phyloP scores from a whole-genome alignment of 2,113 vertebrate species.

The Syngnathus floridae region DNA sequence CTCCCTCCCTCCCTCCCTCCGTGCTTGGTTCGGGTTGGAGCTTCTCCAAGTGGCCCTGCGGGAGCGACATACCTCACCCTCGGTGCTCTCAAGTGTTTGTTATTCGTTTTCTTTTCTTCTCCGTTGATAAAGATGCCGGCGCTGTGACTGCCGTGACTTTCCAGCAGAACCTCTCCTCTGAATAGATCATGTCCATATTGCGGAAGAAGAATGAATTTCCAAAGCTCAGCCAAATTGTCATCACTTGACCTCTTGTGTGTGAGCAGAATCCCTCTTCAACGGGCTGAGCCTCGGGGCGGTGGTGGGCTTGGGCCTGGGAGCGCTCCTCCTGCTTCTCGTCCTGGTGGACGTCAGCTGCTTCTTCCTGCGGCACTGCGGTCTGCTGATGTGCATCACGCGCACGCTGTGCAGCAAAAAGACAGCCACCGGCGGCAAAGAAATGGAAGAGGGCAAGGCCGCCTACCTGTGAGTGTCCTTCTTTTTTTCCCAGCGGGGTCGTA shows the following conservation, averaged over 20 bases:
- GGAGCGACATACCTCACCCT: too few relatives aligned
- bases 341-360: slow-evolving; percentile 94
- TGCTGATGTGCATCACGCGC: slow-evolving; percentile 94
- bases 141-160: not conserved
- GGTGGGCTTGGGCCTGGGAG: slow-evolving; percentile 87
- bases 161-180: not conserved
- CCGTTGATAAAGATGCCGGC: not conserved
- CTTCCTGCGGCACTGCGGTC: slow-evolving; percentile 91
- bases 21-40: too few relatives aligned
- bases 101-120: not conserved
- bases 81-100: not conserved
- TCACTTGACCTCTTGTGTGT: slow-evolving; percentile 37
- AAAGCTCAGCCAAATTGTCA: not conserved
- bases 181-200: too few relatives aligned
- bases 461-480: slow-evolving; percentile 83
- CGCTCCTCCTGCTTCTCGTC: slow-evolving; percentile 86
- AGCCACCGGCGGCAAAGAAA: slow-evolving; percentile 88
- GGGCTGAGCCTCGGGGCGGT: slow-evolving; percentile 88
- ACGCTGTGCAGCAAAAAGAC: slow-evolving; percentile 93
- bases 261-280: slow-evolving; percentile 94
- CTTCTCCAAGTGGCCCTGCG: too few relatives aligned
- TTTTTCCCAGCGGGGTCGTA: not conserved
- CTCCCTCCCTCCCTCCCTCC: too few relatives aligned
- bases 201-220: too few relatives aligned
- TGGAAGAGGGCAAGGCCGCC: slow-evolving; percentile 96